phyloP scores from a whole-genome alignment of 2,888 invertebrate genomes.

The Hypselothyrea guttata region DNA sequence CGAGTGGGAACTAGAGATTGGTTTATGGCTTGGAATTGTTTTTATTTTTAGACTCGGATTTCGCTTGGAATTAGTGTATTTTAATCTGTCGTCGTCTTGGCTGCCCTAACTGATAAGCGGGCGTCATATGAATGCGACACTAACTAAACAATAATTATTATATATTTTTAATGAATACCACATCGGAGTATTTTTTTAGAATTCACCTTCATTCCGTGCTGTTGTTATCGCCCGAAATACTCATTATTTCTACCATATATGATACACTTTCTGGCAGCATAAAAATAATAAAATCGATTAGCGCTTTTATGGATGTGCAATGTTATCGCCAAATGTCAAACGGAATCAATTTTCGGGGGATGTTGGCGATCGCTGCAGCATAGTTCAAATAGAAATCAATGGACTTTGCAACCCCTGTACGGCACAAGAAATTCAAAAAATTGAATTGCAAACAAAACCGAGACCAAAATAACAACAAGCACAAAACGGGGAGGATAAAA shows the following conservation, averaged over 20 bases:
- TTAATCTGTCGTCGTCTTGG: constrained; percentile 24
- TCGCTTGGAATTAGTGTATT: constrained; percentile 31
- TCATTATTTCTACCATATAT: no score
- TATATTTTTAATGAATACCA: constrained; percentile 2
- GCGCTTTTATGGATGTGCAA: constrained; percentile 10
- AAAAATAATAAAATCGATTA: neutral
- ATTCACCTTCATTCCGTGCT: no score
- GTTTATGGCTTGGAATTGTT: constrained; percentile 59
- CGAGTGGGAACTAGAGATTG: constrained; percentile 29
- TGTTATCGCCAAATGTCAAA: constrained; percentile 45
- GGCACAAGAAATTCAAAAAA: neutral
- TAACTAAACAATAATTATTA: constrained; percentile 62
- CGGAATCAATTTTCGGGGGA: constrained; percentile 28
- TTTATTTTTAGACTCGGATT: constrained; percentile 52
- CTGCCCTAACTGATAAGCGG: constrained; percentile 58
- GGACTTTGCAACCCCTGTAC: constrained; percentile 54
- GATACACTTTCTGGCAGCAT: neutral
- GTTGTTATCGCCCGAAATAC: no score
- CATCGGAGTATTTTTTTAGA: neutral
- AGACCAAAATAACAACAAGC: neutral
- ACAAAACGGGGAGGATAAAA: neutral
- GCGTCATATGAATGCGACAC: constrained; percentile 21
- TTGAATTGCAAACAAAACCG: neutral
- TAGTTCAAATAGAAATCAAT: constrained; percentile 28
- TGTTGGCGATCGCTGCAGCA: constrained; percentile 27